phyloP scores from a whole-genome alignment of 2,888 invertebrate species.

The Carterocephalus palaemon region DNA sequence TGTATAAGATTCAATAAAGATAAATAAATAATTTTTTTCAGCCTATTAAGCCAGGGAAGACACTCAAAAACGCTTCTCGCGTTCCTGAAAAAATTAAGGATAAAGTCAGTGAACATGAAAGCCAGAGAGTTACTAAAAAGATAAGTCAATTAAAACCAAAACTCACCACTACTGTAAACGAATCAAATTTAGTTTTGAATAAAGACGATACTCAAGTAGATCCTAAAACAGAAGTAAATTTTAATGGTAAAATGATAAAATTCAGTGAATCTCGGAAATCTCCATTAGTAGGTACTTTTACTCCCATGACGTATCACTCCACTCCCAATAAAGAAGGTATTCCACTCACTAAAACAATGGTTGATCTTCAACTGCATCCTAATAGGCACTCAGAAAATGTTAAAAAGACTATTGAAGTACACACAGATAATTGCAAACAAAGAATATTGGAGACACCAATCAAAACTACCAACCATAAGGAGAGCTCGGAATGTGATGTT shows the following conservation, averaged over 20 bases:
- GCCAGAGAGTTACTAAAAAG: slow-evolving; percentile 48
- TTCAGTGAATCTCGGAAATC: slow-evolving; percentile 66
- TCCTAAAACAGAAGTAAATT: slow-evolving; percentile 52
- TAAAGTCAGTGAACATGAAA: slow-evolving; percentile 48
- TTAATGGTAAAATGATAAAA: slow-evolving; percentile 63
- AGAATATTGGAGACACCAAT: slow-evolving; percentile 40
- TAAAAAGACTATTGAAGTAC: slow-evolving; percentile 71
- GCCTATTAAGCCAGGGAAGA: slow-evolving; percentile 54
- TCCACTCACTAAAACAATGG: slow-evolving; percentile 71
- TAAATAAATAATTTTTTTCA: slow-evolving; percentile 46
- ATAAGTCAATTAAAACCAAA: slow-evolving; percentile 40
- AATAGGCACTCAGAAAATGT: slow-evolving; percentile 66
- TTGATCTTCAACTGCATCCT: slow-evolving; percentile 66
- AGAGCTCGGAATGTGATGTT: not conserved
- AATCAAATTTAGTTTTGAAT: slow-evolving; percentile 40
- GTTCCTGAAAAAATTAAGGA: slow-evolving; percentile 55
- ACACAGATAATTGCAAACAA: slow-evolving; percentile 58
- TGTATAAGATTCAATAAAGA: too few species aligned
- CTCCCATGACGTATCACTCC: slow-evolving; percentile 68
- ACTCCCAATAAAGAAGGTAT: slow-evolving; percentile 71
- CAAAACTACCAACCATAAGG: slow-evolving; percentile 28
- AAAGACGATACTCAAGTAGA: slow-evolving; percentile 42
- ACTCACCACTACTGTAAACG: slow-evolving; percentile 38
- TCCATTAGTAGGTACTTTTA: slow-evolving; percentile 62
- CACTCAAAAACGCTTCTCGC: slow-evolving; percentile 47